Conservation (phyloP, 2,888 invertebrate genomes). For the Orthosia gothica region DNA sequence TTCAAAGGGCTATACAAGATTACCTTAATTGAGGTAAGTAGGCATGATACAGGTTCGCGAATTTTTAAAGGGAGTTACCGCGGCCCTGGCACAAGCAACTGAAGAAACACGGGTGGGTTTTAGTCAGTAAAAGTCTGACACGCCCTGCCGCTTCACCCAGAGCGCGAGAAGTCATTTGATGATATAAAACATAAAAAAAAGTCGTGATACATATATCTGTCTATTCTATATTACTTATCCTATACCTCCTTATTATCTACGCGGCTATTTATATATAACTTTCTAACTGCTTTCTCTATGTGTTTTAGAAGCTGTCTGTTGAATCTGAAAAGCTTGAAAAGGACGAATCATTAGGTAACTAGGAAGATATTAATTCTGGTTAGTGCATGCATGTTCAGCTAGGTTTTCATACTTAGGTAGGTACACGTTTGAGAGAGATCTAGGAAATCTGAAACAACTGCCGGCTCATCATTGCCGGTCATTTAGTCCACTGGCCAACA, state of each 20-base stretch:
- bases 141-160: neutral
- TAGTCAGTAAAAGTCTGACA: neutral
- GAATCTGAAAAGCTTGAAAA: neutral
- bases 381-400: neutral
- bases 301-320: neutral
- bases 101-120: neutral
- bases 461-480: too few relatives aligned
- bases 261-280: constrained; percentile 1
- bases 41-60: neutral
- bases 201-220: neutral
- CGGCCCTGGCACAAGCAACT: neutral
- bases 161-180: neutral
- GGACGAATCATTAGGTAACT: too few relatives aligned
- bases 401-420: neutral
- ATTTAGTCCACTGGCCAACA: too few relatives aligned
- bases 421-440: neutral
- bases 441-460: neutral
- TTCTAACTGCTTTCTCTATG: neutral
- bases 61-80: neutral
- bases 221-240: neutral
- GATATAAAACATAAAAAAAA: neutral
- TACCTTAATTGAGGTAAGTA: constrained; percentile 1
- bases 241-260: neutral
- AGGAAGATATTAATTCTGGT: too few relatives aligned
- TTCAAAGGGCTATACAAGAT: neutral